Evolutionary conservation across 1,140 invertebrate genomes (phyloP).

Genomic region (Drosophila sproati): DNA sequence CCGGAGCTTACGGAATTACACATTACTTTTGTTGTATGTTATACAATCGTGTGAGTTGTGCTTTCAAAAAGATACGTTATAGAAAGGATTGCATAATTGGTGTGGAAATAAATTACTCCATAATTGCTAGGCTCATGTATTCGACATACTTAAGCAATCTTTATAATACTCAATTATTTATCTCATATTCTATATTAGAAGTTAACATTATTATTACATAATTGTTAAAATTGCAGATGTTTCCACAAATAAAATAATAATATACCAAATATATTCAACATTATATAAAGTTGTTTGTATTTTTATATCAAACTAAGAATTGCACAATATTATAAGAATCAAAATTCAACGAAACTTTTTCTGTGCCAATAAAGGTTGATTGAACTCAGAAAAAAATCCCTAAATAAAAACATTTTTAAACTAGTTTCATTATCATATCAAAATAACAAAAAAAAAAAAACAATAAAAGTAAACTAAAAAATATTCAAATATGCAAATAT

Average conservation of each 20-base stretch:
- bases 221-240: neutral
- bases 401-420: slow-evolving; percentile 34
- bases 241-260: neutral
- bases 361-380: slow-evolving; percentile 47
- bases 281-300: neutral
- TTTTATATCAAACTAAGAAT: neutral
- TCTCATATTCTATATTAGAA: too few species aligned
- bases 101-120: slow-evolving; percentile 7
- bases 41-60: slow-evolving; percentile 48
- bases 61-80: slow-evolving; percentile 25
- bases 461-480: slow-evolving; percentile 24
- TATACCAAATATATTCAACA: neutral
- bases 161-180: too few species aligned
- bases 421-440: slow-evolving; percentile 55
- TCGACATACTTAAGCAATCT: neutral
- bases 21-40: slow-evolving; percentile 42
- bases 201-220: neutral
- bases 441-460: slow-evolving; percentile 19
- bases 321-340: neutral
- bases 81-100: slow-evolving; percentile 17
- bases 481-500: slow-evolving; percentile 61
- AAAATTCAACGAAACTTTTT: neutral
- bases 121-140: neutral
- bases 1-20: slow-evolving; percentile 47
- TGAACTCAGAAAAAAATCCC: slow-evolving; percentile 55